phyloP scores from a whole-genome alignment of 2,797 vertebrate genomes.

The Meda fulgida region DNA sequence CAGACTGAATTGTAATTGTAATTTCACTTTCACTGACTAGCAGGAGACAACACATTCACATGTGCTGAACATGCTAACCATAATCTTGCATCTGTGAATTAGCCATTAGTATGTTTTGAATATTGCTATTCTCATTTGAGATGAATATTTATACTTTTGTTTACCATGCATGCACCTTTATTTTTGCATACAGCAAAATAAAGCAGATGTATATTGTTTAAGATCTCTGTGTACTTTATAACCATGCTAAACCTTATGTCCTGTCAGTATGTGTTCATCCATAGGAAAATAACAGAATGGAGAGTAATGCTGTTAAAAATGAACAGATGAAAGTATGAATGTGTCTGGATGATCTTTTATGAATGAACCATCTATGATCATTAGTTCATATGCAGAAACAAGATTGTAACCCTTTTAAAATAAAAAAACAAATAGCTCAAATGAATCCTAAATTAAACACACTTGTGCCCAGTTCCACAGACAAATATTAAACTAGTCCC shows the following conservation, averaged over 20 bases:
- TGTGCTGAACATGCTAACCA: not conserved
- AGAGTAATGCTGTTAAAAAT: not conserved
- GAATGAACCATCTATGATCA: not conserved
- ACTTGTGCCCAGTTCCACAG: too few species aligned
- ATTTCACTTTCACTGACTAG: constrained; percentile 29
- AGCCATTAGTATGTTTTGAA: not conserved
- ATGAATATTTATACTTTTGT: constrained; percentile 70
- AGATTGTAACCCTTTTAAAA: not conserved
- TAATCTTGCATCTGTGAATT: constrained; percentile 24
- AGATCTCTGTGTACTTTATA: not conserved
- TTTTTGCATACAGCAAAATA: constrained; percentile 73
- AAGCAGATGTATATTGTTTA: constrained; percentile 44
- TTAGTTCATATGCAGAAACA: not conserved
- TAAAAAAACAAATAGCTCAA: not conserved
- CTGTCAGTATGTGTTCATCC: not conserved
- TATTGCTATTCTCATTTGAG: constrained; percentile 20
- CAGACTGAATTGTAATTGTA: not conserved
- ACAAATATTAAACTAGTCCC: too few species aligned
- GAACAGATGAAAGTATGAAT: not conserved
- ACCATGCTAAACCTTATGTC: not conserved
- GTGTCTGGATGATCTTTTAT: not conserved
- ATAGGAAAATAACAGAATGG: constrained; percentile 17
- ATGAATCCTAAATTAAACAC: too few species aligned
- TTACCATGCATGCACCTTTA: constrained; percentile 76
- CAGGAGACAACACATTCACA: constrained; percentile 43